These are phyloP conservation scores for Erebia aethiops DNA, from an alignment of 2,888 invertebrate genomes.

Conservation along the genomic window DNA sequence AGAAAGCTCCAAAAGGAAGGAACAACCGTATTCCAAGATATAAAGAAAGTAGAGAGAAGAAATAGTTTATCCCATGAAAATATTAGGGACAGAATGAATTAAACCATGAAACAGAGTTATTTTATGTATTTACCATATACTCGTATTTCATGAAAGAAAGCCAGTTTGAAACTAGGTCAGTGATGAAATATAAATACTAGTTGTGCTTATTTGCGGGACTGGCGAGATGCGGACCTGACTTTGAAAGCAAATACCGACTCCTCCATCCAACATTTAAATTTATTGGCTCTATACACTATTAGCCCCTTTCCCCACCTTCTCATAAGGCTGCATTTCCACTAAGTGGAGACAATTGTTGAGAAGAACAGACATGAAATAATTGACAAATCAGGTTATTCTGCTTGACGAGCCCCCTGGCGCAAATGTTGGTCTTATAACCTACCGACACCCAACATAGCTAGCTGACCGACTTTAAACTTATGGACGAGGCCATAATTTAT, in stretches of 20 bases:
- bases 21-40: no score
- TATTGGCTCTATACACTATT: neutral
- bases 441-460: no score
- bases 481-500: no score
- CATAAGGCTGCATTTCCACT: neutral
- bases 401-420: no score
- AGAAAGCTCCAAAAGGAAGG: no score
- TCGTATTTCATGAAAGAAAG: no score
- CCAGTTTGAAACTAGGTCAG: neutral
- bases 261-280: neutral
- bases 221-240: neutral
- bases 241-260: neutral
- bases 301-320: neutral
- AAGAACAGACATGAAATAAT: neutral
- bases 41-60: no score
- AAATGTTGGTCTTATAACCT: no score
- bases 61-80: no score
- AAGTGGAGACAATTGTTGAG: neutral
- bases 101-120: neutral
- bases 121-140: neutral
- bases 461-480: no score
- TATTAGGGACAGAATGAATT: no score
- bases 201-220: neutral
- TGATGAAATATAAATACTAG: neutral
- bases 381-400: no score